These are phyloP conservation scores for Diabrotica virgifera DNA, from an alignment of 1,140 invertebrate species.

Conservation along the genomic window DNA sequence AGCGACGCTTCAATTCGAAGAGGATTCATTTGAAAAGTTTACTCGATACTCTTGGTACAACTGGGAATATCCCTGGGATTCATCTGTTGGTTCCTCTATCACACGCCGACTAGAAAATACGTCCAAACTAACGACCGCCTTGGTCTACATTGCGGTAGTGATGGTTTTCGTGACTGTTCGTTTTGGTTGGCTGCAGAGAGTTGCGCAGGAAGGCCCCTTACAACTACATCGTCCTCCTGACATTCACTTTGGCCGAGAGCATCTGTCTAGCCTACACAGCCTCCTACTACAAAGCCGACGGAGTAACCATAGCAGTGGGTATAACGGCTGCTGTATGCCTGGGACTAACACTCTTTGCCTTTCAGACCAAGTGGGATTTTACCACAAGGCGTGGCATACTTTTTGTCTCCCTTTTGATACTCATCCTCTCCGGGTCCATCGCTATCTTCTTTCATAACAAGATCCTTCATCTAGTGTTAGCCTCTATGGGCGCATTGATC, in stretches of 20 bases:
- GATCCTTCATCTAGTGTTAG: constrained; percentile 71
- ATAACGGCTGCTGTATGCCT: constrained; percentile 79
- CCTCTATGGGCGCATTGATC: constrained; percentile 73
- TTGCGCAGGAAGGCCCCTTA: constrained; percentile 80
- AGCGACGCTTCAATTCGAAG: constrained; percentile 68
- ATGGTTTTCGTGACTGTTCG: constrained; percentile 74
- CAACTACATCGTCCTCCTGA: constrained; percentile 83
- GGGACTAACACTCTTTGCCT: constrained; percentile 84
- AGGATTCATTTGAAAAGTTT: constrained; percentile 76
- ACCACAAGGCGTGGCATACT: constrained; percentile 78
- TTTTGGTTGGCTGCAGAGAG: constrained; percentile 82
- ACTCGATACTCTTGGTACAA: constrained; percentile 78
- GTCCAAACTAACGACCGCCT: constrained; percentile 50
- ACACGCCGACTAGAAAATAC: constrained; percentile 61
- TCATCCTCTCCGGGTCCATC: constrained; percentile 81
- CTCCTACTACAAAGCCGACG: constrained; percentile 54
- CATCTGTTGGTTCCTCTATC: constrained; percentile 74
- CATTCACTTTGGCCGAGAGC: constrained; percentile 80
- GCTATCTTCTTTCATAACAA: constrained; percentile 66
- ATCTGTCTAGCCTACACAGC: constrained; percentile 71
- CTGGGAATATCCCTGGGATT: constrained; percentile 75
- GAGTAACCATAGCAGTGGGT: constrained; percentile 79
- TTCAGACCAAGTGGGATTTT: constrained; percentile 93
- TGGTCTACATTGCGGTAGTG: constrained; percentile 65
- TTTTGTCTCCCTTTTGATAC: constrained; percentile 72